These are phyloP conservation scores for Silurus lanzhouensis DNA, from an alignment of 2,797 vertebrate genomes.

Conservation along the genomic window DNA sequence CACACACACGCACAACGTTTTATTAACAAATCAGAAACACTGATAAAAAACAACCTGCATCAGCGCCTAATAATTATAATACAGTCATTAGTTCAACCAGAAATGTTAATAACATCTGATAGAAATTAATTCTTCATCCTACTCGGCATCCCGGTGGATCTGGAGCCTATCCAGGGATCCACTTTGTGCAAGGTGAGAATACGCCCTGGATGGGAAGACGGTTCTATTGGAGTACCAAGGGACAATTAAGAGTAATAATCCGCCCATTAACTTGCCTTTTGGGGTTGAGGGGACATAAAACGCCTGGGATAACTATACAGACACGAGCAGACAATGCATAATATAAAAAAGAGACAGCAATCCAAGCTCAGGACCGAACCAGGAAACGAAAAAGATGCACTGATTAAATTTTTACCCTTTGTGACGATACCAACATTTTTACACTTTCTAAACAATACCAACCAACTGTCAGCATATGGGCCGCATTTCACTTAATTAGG, in stretches of 20 bases:
- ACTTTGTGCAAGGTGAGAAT: neutral
- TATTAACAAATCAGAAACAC: conserved; percentile 15
- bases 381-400: neutral
- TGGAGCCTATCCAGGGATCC: neutral
- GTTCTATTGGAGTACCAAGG: neutral
- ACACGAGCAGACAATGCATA: neutral
- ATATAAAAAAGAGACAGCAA: neutral
- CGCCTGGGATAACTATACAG: neutral
- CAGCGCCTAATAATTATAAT: neutral
- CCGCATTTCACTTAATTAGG: neutral
- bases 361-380: neutral
- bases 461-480: no score
- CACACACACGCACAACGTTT: conserved; percentile 38
- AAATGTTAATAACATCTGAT: neutral
- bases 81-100: neutral
- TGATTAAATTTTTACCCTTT: neutral
- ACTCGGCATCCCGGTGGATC: neutral
- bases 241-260: neutral
- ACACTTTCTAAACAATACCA: no score
- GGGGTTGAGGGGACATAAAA: neutral
- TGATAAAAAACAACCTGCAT: conserved; percentile 5
- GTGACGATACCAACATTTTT: no score
- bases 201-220: neutral
- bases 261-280: neutral
- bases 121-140: neutral